These are phyloP conservation scores for Setipinna tenuifilis DNA, from an alignment of 2,797 vertebrate genomes.

Conservation along the genomic window DNA sequence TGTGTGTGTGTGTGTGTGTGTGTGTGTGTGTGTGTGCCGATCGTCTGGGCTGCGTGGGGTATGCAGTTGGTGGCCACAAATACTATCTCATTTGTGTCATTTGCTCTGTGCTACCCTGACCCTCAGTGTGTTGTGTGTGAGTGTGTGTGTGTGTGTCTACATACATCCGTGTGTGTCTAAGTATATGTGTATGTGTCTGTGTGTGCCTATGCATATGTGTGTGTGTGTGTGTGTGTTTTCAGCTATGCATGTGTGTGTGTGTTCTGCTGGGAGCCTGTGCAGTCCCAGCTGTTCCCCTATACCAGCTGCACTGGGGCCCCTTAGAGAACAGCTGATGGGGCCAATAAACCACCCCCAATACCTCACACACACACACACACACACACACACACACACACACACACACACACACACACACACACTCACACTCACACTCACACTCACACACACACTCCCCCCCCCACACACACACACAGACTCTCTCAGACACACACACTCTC, in stretches of 20 bases:
- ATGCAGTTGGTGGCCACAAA: neutral
- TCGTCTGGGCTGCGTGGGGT: neutral
- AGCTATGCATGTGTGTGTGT: constrained; percentile 11
- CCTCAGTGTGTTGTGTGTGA: constrained; percentile 16
- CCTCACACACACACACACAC: neutral
- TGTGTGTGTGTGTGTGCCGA: neutral
- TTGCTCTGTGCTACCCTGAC: neutral
- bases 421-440: neutral
- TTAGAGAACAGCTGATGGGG: constrained; percentile 1
- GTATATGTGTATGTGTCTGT: constrained; percentile 2
- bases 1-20: neutral
- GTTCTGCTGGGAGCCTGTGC: neutral
- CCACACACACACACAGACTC: neutral
- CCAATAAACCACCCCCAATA: neutral
- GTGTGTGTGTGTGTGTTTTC: neutral
- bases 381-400: neutral
- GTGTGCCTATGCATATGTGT: neutral
- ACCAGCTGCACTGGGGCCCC: constrained; percentile 8
- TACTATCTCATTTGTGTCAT: neutral
- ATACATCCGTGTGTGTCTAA: too few species aligned
- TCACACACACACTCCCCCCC: neutral
- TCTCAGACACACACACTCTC: neutral
- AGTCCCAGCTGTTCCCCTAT: constrained; percentile 10
- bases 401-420: neutral
- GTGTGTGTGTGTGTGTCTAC: constrained; percentile 24